phyloP scores from a whole-genome alignment of 1,140 invertebrate genomes.

The Coelopa frigida region DNA sequence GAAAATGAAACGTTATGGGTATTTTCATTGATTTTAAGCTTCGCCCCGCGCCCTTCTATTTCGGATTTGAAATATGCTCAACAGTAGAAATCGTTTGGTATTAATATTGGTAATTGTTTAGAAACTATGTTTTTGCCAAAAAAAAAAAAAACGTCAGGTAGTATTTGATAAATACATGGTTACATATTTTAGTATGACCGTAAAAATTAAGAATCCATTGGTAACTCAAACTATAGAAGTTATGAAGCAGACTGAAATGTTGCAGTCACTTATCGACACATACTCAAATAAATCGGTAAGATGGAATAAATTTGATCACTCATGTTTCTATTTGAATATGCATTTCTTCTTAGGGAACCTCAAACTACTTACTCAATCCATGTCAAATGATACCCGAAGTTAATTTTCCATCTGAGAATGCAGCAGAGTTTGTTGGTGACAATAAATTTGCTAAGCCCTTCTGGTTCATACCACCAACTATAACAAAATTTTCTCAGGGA shows the following conservation, averaged over 20 bases:
- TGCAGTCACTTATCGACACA: slow-evolving; percentile 41
- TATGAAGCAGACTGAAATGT: slow-evolving; percentile 43
- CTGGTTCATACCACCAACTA: slow-evolving; percentile 37
- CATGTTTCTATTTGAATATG: background rate
- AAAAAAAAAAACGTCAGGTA: no score
- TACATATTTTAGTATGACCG: slow-evolving; percentile 1
- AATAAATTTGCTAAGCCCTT: slow-evolving; percentile 41
- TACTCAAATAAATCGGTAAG: slow-evolving; percentile 42
- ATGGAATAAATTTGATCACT: background rate
- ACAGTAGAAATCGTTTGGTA: no score
- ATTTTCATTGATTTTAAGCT: no score
- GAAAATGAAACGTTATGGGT: no score
- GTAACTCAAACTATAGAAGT: slow-evolving; percentile 43
- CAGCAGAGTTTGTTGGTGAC: slow-evolving; percentile 31
- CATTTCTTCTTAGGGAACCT: slow-evolving; percentile 22
- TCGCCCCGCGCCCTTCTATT: no score
- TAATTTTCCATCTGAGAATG: slow-evolving; percentile 40
- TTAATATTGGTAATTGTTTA: no score
- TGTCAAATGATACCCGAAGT: slow-evolving; percentile 44
- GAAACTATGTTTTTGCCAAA: no score
- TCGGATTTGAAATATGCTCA: no score
- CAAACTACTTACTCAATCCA: slow-evolving; percentile 39
- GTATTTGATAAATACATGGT: no score
- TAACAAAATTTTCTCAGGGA: slow-evolving; percentile 31
- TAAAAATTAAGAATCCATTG: slow-evolving; percentile 34